Evolutionary conservation across 2,113 vertebrate species (phyloP).

Genomic region (Speoplatyrhinus poulsoni): DNA sequence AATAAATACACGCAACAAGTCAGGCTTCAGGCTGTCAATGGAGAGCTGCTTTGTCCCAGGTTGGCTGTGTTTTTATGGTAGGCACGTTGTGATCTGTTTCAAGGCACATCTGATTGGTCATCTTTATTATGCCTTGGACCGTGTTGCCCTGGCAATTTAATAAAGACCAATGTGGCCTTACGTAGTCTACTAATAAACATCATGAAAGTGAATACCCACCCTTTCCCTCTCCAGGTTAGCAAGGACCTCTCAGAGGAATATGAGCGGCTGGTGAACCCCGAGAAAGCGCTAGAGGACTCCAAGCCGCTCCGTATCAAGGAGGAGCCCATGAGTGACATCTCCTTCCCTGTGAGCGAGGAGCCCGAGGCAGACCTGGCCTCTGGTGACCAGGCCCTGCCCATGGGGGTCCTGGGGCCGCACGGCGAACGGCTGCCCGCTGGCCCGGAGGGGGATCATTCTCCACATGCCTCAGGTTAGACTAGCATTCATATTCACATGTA

Average conservation of each 20-base stretch:
- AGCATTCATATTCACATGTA: background rate
- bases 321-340: conserved; percentile 89
- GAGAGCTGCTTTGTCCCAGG: too few species aligned
- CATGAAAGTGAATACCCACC: background rate
- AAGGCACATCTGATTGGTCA: too few species aligned
- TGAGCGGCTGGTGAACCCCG: conserved; percentile 93
- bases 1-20: too few species aligned
- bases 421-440: conserved; percentile 86
- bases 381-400: conserved; percentile 90
- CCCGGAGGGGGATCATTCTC: conserved; percentile 90
- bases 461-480: conserved; percentile 86
- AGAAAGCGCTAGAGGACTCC: conserved; percentile 91
- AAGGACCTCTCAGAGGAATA: conserved; percentile 97
- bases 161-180: too few species aligned
- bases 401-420: conserved; percentile 87
- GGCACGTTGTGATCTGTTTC: too few species aligned
- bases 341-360: conserved; percentile 92
- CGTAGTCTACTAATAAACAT: background rate
- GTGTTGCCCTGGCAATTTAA: background rate
- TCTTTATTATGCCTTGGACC: too few species aligned
- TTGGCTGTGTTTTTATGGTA: too few species aligned
- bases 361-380: conserved; percentile 88
- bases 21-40: too few species aligned
- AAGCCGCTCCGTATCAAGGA: conserved; percentile 95
- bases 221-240: conserved; percentile 80